Conservation (phyloP, 2,888 invertebrate species). For the Lamellibrachia columna region DNA sequence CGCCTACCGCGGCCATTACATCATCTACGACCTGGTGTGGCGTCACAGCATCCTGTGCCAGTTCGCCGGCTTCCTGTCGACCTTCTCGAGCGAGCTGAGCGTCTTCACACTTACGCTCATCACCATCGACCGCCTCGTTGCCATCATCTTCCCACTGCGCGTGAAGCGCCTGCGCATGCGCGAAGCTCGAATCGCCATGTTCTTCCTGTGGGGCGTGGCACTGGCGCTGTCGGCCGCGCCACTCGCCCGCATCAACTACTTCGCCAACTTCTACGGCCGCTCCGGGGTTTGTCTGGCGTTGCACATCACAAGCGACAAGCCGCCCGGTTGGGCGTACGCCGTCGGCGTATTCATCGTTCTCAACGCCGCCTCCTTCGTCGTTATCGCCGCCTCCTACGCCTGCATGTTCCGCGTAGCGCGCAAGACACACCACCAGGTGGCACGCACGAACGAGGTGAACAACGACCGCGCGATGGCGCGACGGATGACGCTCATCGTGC, state of each 20-base stretch:
- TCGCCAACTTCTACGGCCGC: conserved; percentile 68
- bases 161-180: conserved; percentile 52
- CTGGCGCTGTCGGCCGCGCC: conserved; percentile 53
- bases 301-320: conserved; percentile 69
- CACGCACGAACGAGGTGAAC: conserved; percentile 55
- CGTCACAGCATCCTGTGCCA: conserved; percentile 56
- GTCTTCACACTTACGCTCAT: conserved; percentile 66
- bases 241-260: conserved; percentile 60
- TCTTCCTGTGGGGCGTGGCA: conserved; percentile 54
- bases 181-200: conserved; percentile 56
- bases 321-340: conserved; percentile 70
- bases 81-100: conserved; percentile 66
- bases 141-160: conserved; percentile 64
- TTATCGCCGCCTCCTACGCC: conserved; percentile 68
- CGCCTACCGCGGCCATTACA: conserved; percentile 67
- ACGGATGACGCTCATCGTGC: conserved; percentile 69
- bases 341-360: conserved; percentile 69
- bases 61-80: conserved; percentile 61
- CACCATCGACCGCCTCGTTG: conserved; percentile 65
- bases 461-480: conserved; percentile 68
- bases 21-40: conserved; percentile 58
- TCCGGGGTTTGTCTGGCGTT: conserved; percentile 70
- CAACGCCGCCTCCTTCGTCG: conserved; percentile 67
- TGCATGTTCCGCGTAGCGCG: conserved; percentile 69
- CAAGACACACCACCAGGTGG: conserved; percentile 66